Evolutionary conservation across 2,113 vertebrate genomes (phyloP).

Genomic region (Ceyx cyanopectus): DNA sequence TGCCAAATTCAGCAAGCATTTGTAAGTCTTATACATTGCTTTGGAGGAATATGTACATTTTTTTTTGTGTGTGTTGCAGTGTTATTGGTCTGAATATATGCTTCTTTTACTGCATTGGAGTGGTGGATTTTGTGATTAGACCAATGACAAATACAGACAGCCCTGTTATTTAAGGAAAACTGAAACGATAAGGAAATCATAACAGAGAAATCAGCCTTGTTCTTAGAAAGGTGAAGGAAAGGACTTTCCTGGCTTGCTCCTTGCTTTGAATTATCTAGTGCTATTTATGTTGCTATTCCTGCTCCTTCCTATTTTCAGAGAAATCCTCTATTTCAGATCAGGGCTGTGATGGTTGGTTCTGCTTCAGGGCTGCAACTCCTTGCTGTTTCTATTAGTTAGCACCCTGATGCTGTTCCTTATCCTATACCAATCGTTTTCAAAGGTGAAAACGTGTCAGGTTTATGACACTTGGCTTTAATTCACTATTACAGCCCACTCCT

Average conservation of each 20-base stretch:
- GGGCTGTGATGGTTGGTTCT: not conserved
- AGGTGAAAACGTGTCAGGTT: not conserved
- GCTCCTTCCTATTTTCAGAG: not conserved
- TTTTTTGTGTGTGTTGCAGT: not conserved
- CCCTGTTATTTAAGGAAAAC: not conserved
- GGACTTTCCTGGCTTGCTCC: not conserved
- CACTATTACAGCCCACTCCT: not conserved
- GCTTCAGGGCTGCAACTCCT: not conserved
- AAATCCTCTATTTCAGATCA: not conserved
- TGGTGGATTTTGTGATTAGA: not conserved
- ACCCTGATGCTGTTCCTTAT: not conserved
- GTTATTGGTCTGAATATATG: not conserved
- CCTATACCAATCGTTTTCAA: not conserved
- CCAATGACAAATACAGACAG: not conserved
- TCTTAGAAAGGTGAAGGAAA: not conserved
- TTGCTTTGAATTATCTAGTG: not conserved
- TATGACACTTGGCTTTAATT: not conserved
- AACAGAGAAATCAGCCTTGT: not conserved
- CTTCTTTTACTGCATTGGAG: not conserved
- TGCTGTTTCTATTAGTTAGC: accelerated
- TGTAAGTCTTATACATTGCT: not conserved
- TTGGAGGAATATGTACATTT: not conserved
- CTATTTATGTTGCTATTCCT: not conserved
- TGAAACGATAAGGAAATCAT: not conserved
- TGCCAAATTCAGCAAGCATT: not conserved